These are phyloP conservation scores for Heliothis virescens DNA, from an alignment of 1,140 invertebrate species.

Conservation along the genomic window DNA sequence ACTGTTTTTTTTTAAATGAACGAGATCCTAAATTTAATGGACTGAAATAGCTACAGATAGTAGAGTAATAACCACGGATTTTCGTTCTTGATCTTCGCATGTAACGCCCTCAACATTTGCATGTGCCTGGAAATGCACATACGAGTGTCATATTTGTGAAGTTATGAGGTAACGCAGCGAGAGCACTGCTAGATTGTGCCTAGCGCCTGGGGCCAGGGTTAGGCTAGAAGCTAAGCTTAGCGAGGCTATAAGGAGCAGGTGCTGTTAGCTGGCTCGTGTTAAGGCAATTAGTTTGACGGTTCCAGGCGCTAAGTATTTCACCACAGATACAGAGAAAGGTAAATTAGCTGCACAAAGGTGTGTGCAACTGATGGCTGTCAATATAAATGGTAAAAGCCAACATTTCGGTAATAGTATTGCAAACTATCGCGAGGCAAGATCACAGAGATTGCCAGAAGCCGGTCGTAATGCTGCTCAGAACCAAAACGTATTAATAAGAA, in stretches of 20 bases:
- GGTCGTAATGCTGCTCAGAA: slow-evolving; percentile 6
- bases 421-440: background rate
- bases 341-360: background rate
- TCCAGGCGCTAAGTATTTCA: slow-evolving; percentile 14
- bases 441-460: slow-evolving; percentile 14
- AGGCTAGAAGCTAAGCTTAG: slow-evolving; percentile 12
- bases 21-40: too few relatives aligned
- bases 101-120: background rate
- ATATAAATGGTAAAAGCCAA: background rate
- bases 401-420: too few relatives aligned
- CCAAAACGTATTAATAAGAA: background rate
- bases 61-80: slow-evolving; percentile 10
- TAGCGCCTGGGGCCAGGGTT: slow-evolving; percentile 18
- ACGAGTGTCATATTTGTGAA: slow-evolving; percentile 14
- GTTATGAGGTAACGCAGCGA: too few relatives aligned
- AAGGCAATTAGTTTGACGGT: background rate
- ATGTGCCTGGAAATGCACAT: slow-evolving; percentile 15
- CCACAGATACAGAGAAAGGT: slow-evolving; percentile 1
- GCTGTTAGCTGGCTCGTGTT: too few relatives aligned
- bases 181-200: slow-evolving; percentile 9
- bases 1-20: too few relatives aligned
- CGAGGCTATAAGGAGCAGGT: too few relatives aligned
- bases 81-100: background rate
- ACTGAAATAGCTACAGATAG: too few relatives aligned
- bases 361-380: background rate